phyloP scores from a whole-genome alignment of 1,140 invertebrate species.

The Euborellia annulipes region DNA sequence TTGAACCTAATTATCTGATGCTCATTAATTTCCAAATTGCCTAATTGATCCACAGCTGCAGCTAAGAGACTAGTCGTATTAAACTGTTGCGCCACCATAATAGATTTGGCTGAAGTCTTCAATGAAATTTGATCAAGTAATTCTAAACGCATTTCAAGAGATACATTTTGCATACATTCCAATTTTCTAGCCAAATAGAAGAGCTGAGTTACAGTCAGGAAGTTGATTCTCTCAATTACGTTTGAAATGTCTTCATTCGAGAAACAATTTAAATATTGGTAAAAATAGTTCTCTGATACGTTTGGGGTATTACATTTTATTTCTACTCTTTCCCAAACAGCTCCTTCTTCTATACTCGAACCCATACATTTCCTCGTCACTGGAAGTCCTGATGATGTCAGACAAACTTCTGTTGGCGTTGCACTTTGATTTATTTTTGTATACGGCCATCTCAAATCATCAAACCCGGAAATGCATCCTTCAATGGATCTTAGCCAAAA shows the following conservation, averaged over 20 bases:
- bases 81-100: slow-evolving; percentile 1
- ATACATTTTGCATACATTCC: no score
- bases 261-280: slow-evolving; percentile 6
- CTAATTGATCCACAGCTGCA: slow-evolving; percentile 7
- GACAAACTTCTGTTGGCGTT: slow-evolving; percentile 16
- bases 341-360: slow-evolving; percentile 20
- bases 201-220: slow-evolving; percentile 29
- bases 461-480: no score
- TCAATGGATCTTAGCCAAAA: no score
- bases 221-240: not conserved
- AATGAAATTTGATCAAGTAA: slow-evolving; percentile 18
- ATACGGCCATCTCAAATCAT: no score
- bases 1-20: slow-evolving; percentile 26
- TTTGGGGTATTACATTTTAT: slow-evolving; percentile 1
- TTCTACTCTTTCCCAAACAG: slow-evolving; percentile 13
- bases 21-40: slow-evolving; percentile 9
- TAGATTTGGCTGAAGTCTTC: slow-evolving; percentile 26
- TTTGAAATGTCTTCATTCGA: slow-evolving; percentile 1
- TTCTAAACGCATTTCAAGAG: no score
- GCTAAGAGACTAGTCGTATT: slow-evolving; percentile 5
- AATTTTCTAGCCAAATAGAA: slow-evolving; percentile 33
- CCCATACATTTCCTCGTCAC: slow-evolving; percentile 17
- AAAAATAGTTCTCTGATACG: not conserved
- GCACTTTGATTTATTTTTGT: no score
- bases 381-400: slow-evolving; percentile 19